Base-by-base conservation (phyloP, 2,113 vertebrate genomes). In the Tychaedon coryphoeus region DNA sequence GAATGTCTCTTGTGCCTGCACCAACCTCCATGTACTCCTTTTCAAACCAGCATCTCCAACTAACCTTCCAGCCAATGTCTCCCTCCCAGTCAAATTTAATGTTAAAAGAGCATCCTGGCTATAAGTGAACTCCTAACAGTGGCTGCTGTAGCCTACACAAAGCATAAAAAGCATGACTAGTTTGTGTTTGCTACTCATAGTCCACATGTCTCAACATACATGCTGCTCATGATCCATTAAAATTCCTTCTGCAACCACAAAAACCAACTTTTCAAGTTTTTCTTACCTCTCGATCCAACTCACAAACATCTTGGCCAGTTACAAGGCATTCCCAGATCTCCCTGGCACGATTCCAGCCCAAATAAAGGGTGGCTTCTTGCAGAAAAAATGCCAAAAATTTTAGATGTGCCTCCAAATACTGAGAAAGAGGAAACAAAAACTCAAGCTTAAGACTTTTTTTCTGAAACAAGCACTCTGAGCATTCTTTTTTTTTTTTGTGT, bases 321-420 rank as follows among this genome's bases (percentile, higher is more conserved):
- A 99, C 99, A 81, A 99, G 98, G 93, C 99, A 99, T 93, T 99
- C 99, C 99, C 99, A 99, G 87, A 99, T 98, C 97, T 99, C 99
- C 91, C 99, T 99, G 96, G 99, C 99, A 88, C 99, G 97, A 97
- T 99, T 99, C 99, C 99, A 99, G 78, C 99, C 99, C 92, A 99
- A 98, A 97, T 99, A 99, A 33, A 99, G 98, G 71, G 99, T 99
- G 93, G 99, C 99, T 98, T 99, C 99, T 98, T 99, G 99, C 74
- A 99, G 99, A 97, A 99, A 99, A 98, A 99, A 99, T 16, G 99
- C 99, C 97, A 99, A 98, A 98, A 99, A 99, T 98, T 99, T 99
- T 96, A 99, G 98, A 97, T 99, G 99, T 82, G 98, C 98, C 95
- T 99, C 99, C 98, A 99, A 98, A 98, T 99, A 99, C 99, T 99